phyloP scores from a whole-genome alignment of 1,140 invertebrate species.

The Achatina immaculata region DNA sequence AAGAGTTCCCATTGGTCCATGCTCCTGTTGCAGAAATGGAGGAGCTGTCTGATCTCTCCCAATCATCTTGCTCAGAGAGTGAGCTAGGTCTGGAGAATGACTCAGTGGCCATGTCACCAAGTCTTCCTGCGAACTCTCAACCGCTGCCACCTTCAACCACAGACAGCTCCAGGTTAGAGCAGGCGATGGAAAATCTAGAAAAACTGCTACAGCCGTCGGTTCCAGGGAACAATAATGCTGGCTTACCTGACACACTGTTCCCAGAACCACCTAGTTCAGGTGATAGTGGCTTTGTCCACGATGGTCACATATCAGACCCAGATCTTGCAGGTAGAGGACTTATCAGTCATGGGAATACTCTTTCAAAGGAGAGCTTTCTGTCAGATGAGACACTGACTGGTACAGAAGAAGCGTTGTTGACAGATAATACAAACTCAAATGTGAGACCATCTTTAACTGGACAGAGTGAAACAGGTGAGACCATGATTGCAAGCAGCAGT shows the following conservation, averaged over 20 bases:
- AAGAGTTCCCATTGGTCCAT: slow-evolving; percentile 28
- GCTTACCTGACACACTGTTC: slow-evolving; percentile 26
- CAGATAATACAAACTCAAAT: not conserved
- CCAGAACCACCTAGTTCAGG: slow-evolving; percentile 46
- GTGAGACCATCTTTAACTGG: not conserved
- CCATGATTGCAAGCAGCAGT: slow-evolving; percentile 60
- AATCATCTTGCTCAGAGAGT: slow-evolving; percentile 43
- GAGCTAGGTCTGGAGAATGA: slow-evolving; percentile 37
- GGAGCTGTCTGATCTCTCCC: slow-evolving; percentile 47
- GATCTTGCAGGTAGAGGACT: slow-evolving; percentile 31
- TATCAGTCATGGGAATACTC: not conserved
- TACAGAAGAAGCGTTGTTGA: not conserved
- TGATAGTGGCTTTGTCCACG: slow-evolving; percentile 44
- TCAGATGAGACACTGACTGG: slow-evolving; percentile 33
- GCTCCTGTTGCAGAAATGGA: slow-evolving; percentile 48
- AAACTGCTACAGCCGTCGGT: slow-evolving; percentile 29
- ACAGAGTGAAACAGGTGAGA: slow-evolving; percentile 9
- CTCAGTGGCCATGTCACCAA: not conserved
- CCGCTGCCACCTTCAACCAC: not conserved
- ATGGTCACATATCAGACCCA: slow-evolving; percentile 43
- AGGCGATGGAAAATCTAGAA: slow-evolving; percentile 36
- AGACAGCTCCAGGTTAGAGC: slow-evolving; percentile 26
- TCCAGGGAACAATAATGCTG: slow-evolving; percentile 33
- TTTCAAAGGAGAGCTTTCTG: slow-evolving; percentile 2
- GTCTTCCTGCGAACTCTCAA: slow-evolving; percentile 16